phyloP scores from a whole-genome alignment of 2,797 vertebrate species.

The Mastacembelus armatus region DNA sequence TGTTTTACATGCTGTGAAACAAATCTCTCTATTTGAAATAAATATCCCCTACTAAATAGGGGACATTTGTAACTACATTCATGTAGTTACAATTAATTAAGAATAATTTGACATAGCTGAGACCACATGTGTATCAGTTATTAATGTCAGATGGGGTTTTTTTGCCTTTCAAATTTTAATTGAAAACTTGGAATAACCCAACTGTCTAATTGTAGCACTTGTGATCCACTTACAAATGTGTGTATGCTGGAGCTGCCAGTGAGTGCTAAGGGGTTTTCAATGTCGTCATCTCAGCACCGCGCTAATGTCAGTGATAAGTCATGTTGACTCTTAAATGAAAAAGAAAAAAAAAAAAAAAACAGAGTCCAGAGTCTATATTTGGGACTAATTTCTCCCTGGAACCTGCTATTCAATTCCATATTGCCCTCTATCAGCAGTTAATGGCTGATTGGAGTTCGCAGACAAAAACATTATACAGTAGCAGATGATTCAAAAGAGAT shows the following conservation, averaged over 20 bases:
- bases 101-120: slow-evolving; percentile 52
- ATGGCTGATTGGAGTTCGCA: not conserved
- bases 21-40: slow-evolving; percentile 50
- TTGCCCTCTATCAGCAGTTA: not conserved
- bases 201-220: slow-evolving; percentile 59
- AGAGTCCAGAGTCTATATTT: slow-evolving; percentile 13
- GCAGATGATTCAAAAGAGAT: not conserved
- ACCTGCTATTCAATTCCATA: not conserved
- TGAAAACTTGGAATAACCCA: slow-evolving; percentile 64
- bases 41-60: slow-evolving; percentile 41
- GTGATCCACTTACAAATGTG: slow-evolving; percentile 26
- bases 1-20: slow-evolving; percentile 40
- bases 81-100: slow-evolving; percentile 65
- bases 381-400: not conserved
- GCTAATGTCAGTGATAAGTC: slow-evolving; percentile 45
- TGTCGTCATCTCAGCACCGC: slow-evolving; percentile 35
- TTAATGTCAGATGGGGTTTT: slow-evolving; percentile 64
- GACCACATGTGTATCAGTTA: slow-evolving; percentile 43
- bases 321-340: too few relatives aligned
- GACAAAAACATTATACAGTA: not conserved
- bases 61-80: slow-evolving; percentile 54
- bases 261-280: slow-evolving; percentile 36
- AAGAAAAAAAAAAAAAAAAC: slow-evolving; percentile 12
- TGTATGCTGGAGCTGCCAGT: slow-evolving; percentile 11
- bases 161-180: slow-evolving; percentile 74